Evolutionary conservation across 1,140 invertebrate species (phyloP), one percentile per base, ranked within the genome.

Genomic region (Macrobrachium rosenbergii): DNA sequence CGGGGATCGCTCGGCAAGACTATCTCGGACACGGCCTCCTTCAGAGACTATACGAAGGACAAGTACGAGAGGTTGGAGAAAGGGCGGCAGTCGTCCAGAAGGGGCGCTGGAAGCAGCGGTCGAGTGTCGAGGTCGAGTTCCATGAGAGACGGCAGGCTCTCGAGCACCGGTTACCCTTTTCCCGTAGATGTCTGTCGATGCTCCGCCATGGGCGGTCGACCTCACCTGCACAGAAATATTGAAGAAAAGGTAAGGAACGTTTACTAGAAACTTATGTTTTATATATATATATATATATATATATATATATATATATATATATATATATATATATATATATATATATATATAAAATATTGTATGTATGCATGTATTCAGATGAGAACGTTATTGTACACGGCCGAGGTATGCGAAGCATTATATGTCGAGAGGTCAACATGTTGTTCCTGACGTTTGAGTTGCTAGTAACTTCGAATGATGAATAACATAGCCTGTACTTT

Each of bases 41-140:
- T 80, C 78, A 64, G 64, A n/a, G 78, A 87, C 64, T 28, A 79
- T 78, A 23, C 75, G 2, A 87, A 80, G 77, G 84, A 87, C 52
- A 87, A 83, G 52, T 87, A 87, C 78, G 84, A 87, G 62, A 73
- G 78, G 45, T 64, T 87, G 78, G 84, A 81, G 10, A 87, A 81
- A 21, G 62, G 62, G 62, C 64, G 59, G 0, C 67, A 69, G 78
- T 28, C 12, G 14, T 80, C 73, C 58, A 58, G 63, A 62, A 21
- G 37, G 16, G 64, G 64, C 63, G 75, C 59, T 7, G 62, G 83
- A 23, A 67, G 19, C 17, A 87, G 77, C 59, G 67, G 45, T 5
- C 80, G 58, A 59, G 7, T 19, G 21, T 62, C 84, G 6, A 80
- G 69, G 77, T 52, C 77, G 21, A 28, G 52, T 16, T 21, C 77